A percentile compares a stretch with the other conserved stretches of the same genome.
Evolutionary conservation across 2,113 vertebrate species (phyloP).

Genomic region (Tragelaphus buxtoni): DNA sequence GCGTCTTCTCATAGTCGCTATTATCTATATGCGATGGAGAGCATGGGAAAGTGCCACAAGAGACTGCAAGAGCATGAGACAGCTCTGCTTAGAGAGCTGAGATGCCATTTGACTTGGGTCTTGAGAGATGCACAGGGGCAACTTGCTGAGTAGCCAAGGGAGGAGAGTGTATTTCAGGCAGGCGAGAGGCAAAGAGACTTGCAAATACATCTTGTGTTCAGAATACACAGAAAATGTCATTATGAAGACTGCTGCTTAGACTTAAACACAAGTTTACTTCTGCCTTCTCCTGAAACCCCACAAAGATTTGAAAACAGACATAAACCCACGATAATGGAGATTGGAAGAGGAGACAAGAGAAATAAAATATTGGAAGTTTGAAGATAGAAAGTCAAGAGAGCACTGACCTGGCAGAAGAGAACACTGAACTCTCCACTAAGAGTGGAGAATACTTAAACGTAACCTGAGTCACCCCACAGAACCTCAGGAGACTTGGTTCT

Average conservation of each 20-base stretch:
- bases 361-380: neutral
- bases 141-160: neutral
- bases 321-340: neutral
- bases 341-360: neutral
- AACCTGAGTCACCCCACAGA: neutral
- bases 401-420: neutral
- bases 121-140: neutral
- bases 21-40: rapidly evolving
- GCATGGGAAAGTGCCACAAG: neutral
- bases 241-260: neutral
- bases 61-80: neutral
- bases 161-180: neutral
- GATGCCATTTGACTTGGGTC: neutral
- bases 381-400: neutral
- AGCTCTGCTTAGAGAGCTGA: neutral
- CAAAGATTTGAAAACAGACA: neutral
- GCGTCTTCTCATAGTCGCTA: neutral
- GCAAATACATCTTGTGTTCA: neutral
- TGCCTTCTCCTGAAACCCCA: neutral
- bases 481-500: too few relatives aligned
- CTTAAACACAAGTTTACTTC: neutral
- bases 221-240: neutral
- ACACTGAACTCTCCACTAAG: neutral
- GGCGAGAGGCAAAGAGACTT: neutral
- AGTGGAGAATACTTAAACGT: rapidly evolving